phyloP scores from a whole-genome alignment of 2,113 vertebrate genomes.

The Heteronetta atricapilla region DNA sequence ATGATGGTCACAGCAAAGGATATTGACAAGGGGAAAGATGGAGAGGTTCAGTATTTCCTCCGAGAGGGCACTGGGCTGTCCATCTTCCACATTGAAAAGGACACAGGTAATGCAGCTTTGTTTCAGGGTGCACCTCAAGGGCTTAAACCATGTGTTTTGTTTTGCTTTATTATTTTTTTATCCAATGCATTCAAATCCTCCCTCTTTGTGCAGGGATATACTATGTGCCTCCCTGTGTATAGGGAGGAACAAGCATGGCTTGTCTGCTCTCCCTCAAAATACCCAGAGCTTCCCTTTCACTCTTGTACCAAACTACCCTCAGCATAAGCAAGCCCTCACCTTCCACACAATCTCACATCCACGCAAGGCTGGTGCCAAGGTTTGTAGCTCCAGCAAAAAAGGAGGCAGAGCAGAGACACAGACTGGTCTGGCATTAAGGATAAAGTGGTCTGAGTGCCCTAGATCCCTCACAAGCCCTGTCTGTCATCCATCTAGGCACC shows the following conservation, averaged over 20 bases:
- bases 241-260: background rate
- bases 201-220: background rate
- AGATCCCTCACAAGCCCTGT: background rate
- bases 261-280: background rate
- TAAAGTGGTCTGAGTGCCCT: background rate
- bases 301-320: background rate
- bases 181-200: background rate
- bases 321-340: background rate
- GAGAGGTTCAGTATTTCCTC: constrained; percentile 88
- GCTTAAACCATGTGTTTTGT: background rate
- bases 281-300: background rate
- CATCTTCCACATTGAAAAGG: constrained; percentile 86
- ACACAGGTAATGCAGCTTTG: constrained; percentile 85
- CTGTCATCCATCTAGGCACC: constrained; percentile 78
- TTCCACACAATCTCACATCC: background rate
- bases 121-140: background rate
- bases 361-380: background rate
- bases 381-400: background rate
- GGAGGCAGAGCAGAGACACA: background rate
- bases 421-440: background rate
- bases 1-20: constrained; percentile 84
- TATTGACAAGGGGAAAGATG: constrained; percentile 87
- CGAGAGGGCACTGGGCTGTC: constrained; percentile 89
- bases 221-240: background rate
- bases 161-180: background rate